These are phyloP conservation scores for Lineus longissimus DNA, from an alignment of 1,140 invertebrate species.

Conservation along the genomic window DNA sequence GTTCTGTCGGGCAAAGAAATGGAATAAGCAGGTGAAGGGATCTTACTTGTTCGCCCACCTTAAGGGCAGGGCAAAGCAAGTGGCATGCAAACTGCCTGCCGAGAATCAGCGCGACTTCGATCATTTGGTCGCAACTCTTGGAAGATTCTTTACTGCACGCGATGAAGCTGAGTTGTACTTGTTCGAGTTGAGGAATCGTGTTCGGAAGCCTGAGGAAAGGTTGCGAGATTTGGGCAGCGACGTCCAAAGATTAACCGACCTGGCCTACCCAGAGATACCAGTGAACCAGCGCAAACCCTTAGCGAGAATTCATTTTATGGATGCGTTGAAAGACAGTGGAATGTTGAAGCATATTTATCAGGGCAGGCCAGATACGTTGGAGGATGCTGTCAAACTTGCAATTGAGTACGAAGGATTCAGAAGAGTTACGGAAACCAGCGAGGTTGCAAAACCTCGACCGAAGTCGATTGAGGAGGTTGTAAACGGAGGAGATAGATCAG, in stretches of 20 bases:
- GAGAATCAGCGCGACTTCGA: not conserved
- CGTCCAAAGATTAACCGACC: not conserved
- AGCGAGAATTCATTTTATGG: not conserved
- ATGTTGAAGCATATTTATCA: not conserved
- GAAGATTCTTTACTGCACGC: not conserved
- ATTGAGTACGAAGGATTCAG: not conserved
- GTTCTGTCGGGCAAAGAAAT: not conserved
- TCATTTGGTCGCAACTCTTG: not conserved
- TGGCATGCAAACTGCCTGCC: not conserved
- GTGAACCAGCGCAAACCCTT: not conserved
- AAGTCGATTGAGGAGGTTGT: too few species aligned
- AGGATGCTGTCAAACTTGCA: not conserved
- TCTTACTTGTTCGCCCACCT: not conserved
- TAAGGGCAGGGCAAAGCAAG: not conserved
- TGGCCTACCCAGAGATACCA: not conserved
- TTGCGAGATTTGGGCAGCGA: not conserved
- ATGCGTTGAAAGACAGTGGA: slow-evolving; percentile 1
- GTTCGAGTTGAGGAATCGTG: not conserved
- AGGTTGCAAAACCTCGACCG: too few species aligned
- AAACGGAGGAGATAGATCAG: too few species aligned
- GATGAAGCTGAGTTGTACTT: slow-evolving; percentile 1
- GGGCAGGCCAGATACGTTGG: not conserved
- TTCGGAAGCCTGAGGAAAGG: not conserved
- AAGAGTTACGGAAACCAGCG: too few species aligned
- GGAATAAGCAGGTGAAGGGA: not conserved